Evolutionary conservation across 2,113 vertebrate genomes (phyloP).

Genomic region (Callipepla squamata): DNA sequence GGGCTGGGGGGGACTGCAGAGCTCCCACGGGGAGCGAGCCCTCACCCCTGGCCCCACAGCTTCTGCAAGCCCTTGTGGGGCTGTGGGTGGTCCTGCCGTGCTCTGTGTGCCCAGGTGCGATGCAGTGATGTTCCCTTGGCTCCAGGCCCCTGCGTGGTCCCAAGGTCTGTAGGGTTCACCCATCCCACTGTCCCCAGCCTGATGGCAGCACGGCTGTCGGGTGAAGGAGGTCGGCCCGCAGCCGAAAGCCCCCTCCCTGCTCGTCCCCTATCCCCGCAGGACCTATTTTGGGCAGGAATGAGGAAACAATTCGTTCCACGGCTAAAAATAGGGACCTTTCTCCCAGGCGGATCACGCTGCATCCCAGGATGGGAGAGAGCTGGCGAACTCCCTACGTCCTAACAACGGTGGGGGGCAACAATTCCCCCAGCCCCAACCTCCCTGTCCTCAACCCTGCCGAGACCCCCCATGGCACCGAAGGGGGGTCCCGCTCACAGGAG

Average conservation of each 20-base stretch:
- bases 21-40: accelerated
- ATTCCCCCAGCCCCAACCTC: too few relatives aligned
- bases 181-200: neutral
- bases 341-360: neutral
- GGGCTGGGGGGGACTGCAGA: neutral
- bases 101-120: neutral
- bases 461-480: neutral
- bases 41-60: neutral
- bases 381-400: neutral
- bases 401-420: neutral
- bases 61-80: neutral
- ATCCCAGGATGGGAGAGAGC: neutral
- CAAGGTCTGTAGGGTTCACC: neutral
- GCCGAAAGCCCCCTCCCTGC: neutral
- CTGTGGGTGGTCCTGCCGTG: neutral
- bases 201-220: neutral
- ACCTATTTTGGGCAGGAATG: slow-evolving; percentile 57
- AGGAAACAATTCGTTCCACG: slow-evolving; percentile 31
- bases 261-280: neutral
- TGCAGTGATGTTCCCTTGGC: neutral
- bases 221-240: neutral
- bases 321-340: slow-evolving; percentile 66
- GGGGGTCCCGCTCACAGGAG: neutral
- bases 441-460: too few relatives aligned
- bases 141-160: accelerated